A percentile compares a stretch with the other conserved stretches of the same genome.
phyloP scores from a whole-genome alignment of 2,888 invertebrate species.

The Antheraea yamamai region DNA sequence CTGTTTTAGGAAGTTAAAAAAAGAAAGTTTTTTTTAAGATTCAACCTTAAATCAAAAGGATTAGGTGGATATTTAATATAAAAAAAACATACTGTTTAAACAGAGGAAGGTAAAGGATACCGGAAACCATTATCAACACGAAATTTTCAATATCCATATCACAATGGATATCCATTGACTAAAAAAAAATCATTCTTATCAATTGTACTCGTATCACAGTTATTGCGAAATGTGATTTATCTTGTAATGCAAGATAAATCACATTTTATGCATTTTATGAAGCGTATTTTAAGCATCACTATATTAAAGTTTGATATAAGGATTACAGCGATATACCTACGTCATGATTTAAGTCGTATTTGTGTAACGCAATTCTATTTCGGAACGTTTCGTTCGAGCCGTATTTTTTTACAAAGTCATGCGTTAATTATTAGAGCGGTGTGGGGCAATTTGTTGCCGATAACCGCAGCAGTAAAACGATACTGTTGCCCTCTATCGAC shows the following conservation, averaged over 20 bases:
- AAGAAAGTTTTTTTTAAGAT: conserved; percentile 58
- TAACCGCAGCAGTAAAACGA: conserved; percentile 74
- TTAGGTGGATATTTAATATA: conserved; percentile 49
- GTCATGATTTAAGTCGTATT: conserved; percentile 42
- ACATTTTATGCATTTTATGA: too few relatives aligned
- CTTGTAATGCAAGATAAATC: too few relatives aligned
- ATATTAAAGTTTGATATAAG: conserved; percentile 44
- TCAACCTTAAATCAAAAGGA: conserved; percentile 54
- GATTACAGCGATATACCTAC: conserved; percentile 42
- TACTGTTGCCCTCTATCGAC: conserved; percentile 56
- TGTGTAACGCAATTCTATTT: conserved; percentile 44
- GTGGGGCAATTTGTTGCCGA: conserved; percentile 67
- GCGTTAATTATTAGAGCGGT: conserved; percentile 66
- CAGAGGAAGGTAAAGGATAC: conserved; percentile 66
- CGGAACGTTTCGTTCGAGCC: conserved; percentile 39
- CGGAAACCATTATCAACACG: conserved; percentile 72
- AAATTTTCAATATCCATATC: conserved; percentile 55
- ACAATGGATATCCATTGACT: conserved; percentile 27
- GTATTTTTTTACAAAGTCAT: conserved; percentile 34
- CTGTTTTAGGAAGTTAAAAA: conserved; percentile 43
- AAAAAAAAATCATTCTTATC: conserved; percentile 37
- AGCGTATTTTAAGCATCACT: conserved; percentile 46
- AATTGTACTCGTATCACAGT: conserved; percentile 39
- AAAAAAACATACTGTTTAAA: conserved; percentile 51
- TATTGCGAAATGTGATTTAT: conserved; percentile 44